phyloP scores from a whole-genome alignment of 2,888 invertebrate species.

The Troides helena region DNA sequence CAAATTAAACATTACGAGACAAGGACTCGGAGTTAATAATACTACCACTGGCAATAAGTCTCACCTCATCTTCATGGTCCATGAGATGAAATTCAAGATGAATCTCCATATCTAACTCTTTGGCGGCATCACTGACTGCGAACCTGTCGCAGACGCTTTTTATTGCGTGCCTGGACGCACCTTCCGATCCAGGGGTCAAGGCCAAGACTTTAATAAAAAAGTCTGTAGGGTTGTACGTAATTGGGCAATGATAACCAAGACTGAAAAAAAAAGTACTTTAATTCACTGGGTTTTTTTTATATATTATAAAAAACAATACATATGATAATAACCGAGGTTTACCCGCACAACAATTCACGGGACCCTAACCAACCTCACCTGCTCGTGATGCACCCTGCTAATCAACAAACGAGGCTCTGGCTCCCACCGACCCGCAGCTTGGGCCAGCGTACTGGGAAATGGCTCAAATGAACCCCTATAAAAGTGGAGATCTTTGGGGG shows the following conservation, averaged over 20 bases:
- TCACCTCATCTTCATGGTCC: slow-evolving; percentile 73
- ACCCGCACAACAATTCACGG: no score
- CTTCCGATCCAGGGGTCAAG: slow-evolving; percentile 87
- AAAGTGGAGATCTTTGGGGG: no score
- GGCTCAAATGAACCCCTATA: no score
- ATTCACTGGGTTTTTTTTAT: no score
- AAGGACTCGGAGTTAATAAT: neutral
- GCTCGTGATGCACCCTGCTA: no score
- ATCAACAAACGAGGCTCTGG: no score
- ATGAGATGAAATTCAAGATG: slow-evolving; percentile 85
- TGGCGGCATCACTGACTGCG: slow-evolving; percentile 87
- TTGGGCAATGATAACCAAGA: slow-evolving; percentile 87
- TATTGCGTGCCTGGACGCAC: slow-evolving; percentile 84
- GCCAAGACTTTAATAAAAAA: slow-evolving; percentile 92
- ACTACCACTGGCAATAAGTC: neutral
- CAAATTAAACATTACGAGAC: neutral
- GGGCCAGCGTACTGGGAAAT: no score
- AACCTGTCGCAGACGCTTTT: slow-evolving; percentile 89
- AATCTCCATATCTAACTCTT: slow-evolving; percentile 87
- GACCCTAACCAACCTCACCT: no score
- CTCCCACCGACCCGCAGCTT: no score
- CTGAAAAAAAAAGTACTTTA: slow-evolving; percentile 55
- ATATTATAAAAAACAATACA: no score
- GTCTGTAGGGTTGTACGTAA: slow-evolving; percentile 94
- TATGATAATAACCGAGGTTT: no score